Evolutionary conservation across 2,888 invertebrate genomes (phyloP).

Genomic region (Axea sp.): DNA sequence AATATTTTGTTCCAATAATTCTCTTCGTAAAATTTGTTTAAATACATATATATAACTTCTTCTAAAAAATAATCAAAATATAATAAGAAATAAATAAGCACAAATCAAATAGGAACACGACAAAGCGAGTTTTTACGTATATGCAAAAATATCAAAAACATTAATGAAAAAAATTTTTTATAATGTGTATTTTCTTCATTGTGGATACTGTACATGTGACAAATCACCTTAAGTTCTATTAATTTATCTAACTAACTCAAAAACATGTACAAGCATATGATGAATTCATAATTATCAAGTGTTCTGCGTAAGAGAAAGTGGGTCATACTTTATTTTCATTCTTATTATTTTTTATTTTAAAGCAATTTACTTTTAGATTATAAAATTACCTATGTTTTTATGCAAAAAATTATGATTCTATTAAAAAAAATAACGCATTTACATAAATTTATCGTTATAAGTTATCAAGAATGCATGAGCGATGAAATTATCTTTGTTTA

Average conservation of each 20-base stretch:
- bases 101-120: no score
- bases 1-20: no score
- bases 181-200: no score
- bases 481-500: neutral
- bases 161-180: no score
- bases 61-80: no score
- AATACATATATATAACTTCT: no score
- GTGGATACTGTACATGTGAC: no score
- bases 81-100: no score
- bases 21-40: no score
- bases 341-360: constrained; percentile 33
- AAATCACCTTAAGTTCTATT: no score
- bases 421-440: constrained; percentile 11
- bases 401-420: neutral
- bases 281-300: constrained; percentile 35
- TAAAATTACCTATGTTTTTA: constrained; percentile 7
- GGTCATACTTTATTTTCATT: constrained; percentile 34
- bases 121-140: no score
- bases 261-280: constrained; percentile 23
- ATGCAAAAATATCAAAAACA: no score
- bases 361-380: constrained; percentile 8
- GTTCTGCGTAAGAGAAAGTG: constrained; percentile 37
- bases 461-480: constrained; percentile 2
- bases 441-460: constrained; percentile 14
- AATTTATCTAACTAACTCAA: constrained; percentile 35